These are phyloP conservation scores for Microctonus hyperodae DNA, from an alignment of 2,888 invertebrate species.

Conservation along the genomic window DNA sequence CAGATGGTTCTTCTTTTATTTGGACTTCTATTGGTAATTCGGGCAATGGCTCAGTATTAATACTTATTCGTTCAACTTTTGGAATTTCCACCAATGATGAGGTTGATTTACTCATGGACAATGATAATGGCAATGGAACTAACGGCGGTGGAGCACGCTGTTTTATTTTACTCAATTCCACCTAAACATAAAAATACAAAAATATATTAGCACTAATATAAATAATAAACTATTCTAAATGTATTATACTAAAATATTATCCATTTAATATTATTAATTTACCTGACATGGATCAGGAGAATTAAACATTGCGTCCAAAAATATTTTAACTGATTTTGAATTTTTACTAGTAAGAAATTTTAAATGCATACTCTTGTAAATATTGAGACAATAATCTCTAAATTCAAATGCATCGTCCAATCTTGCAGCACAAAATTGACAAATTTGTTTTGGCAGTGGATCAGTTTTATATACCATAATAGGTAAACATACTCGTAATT, in stretches of 20 bases:
- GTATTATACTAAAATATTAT: too few species aligned
- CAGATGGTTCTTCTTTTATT: constrained; percentile 49
- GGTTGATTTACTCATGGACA: constrained; percentile 41
- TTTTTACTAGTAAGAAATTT: constrained; percentile 44
- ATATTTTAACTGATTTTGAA: constrained; percentile 50
- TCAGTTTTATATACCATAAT: constrained; percentile 56
- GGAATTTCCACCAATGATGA: constrained; percentile 27
- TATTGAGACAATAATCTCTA: constrained; percentile 51
- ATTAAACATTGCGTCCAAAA: constrained; percentile 53
- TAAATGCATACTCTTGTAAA: constrained; percentile 52
- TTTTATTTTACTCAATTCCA: constrained; percentile 54
- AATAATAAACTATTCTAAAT: neutral
- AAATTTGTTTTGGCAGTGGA: constrained; percentile 57
- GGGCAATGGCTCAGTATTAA: constrained; percentile 44
- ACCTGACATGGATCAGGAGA: constrained; percentile 58
- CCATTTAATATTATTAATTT: too few species aligned
- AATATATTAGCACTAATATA: neutral
- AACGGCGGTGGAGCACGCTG: constrained; percentile 54
- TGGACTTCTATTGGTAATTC: constrained; percentile 56
- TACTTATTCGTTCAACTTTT: constrained; percentile 25
- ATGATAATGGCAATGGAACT: constrained; percentile 49
- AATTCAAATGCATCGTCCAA: constrained; percentile 55
- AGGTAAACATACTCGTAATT: constrained; percentile 53
- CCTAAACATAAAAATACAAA: constrained; percentile 38
- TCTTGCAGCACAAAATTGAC: constrained; percentile 56